Conservation (phyloP, 2,888 invertebrate genomes). For the Nomada fabriciana region DNA sequence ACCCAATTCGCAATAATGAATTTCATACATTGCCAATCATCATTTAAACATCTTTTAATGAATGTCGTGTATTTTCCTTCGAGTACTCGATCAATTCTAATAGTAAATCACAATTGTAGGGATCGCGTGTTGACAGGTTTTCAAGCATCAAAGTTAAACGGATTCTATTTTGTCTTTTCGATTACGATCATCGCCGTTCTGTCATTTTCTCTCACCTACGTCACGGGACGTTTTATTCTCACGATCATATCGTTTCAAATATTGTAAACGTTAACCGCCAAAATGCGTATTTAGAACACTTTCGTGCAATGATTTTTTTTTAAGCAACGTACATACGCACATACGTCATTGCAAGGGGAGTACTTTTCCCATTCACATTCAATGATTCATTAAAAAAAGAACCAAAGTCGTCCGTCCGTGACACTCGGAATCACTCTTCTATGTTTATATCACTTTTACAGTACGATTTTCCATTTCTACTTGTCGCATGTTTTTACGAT, state of each 20-base stretch:
- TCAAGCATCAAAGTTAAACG: conserved; percentile 66
- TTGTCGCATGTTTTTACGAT: not conserved
- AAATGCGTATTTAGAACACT: conserved; percentile 35
- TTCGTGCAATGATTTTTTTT: conserved; percentile 45
- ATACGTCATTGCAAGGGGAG: conserved; percentile 74
- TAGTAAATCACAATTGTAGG: conserved; percentile 50
- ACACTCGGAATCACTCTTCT: not conserved
- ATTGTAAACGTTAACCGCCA: conserved; percentile 47
- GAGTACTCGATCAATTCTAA: conserved; percentile 13
- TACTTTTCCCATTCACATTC: conserved; percentile 65
- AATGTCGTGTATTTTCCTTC: conserved; percentile 29
- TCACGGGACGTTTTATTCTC: not conserved
- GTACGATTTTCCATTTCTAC: not conserved
- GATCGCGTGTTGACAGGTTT: conserved; percentile 76
- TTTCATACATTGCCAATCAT: conserved; percentile 22
- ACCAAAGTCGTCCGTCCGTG: conserved; percentile 27
- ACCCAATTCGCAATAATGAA: conserved; percentile 31
- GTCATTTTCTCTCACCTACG: not conserved
- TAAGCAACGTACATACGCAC: conserved; percentile 69
- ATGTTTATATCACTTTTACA: conserved; percentile 13
- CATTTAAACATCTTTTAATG: not conserved
- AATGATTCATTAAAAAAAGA: conserved; percentile 73
- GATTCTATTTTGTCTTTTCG: conserved; percentile 54
- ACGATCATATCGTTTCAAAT: not conserved
- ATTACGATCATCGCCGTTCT: conserved; percentile 4